Conservation (phyloP, 2,113 vertebrate species). For the Ciconia stormi region DNA sequence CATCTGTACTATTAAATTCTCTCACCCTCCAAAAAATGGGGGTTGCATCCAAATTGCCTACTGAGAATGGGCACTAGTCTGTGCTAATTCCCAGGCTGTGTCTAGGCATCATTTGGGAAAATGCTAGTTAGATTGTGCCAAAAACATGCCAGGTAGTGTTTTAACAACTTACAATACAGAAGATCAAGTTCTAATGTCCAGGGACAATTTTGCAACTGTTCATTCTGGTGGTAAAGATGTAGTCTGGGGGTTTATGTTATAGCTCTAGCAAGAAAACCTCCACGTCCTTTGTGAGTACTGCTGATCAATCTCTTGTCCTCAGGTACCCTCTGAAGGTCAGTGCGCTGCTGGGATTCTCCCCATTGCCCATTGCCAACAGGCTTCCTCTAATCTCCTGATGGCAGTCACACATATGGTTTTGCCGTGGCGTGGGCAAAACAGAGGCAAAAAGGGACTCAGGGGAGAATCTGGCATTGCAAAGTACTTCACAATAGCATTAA, state of each 20-base stretch:
- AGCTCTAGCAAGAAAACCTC: not conserved
- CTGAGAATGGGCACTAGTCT: conserved; percentile 40
- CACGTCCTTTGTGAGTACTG: not conserved
- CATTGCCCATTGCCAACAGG: not conserved
- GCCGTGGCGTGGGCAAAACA: not conserved
- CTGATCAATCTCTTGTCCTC: not conserved
- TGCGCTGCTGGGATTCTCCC: not conserved
- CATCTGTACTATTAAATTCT: conserved; percentile 57
- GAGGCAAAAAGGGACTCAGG: not conserved
- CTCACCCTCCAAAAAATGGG: conserved; percentile 5
- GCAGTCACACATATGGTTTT: not conserved
- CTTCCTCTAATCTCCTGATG: not conserved
- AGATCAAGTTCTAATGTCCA: not conserved
- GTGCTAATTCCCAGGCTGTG: conserved; percentile 31
- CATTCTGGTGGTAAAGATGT: not conserved
- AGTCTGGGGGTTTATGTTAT: not conserved
- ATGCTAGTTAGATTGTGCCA: not conserved
- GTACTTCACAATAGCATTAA: not conserved
- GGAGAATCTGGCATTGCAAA: not conserved
- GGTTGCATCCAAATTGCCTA: conserved; percentile 29
- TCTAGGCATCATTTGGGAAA: conserved; percentile 20
- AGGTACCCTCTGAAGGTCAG: not conserved
- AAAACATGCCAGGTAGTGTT: conserved; percentile 26
- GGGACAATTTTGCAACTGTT: not conserved
- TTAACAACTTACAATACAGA: conserved; percentile 1